A percentile compares a stretch with the other conserved stretches of the same genome.
phyloP scores from a whole-genome alignment of 2,113 vertebrate genomes.

The Coptodon rendalli region DNA sequence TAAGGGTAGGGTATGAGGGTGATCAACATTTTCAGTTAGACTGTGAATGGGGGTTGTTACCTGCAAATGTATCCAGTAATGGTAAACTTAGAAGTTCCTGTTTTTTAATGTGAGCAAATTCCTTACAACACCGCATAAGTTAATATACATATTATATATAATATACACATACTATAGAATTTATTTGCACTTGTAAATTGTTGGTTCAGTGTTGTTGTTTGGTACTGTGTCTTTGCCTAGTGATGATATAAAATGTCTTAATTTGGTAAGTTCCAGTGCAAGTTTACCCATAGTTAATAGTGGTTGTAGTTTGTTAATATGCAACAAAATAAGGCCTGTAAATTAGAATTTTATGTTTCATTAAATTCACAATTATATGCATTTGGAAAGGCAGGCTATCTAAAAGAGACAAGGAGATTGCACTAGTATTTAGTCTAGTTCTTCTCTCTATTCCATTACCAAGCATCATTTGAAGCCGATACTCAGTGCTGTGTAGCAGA shows the following conservation, averaged over 20 bases:
- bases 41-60: neutral
- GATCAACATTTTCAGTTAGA: neutral
- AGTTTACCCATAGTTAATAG: neutral
- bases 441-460: neutral
- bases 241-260: neutral
- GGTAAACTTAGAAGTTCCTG: neutral
- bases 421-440: neutral
- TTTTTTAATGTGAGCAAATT: neutral
- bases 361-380: neutral
- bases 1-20: neutral
- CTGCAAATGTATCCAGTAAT: neutral
- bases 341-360: constrained; percentile 1
- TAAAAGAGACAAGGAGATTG: neutral
- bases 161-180: neutral
- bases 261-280: neutral
- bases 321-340: neutral
- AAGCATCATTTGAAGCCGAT: neutral
- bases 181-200: neutral
- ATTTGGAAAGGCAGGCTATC: neutral
- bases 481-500: constrained; percentile 8
- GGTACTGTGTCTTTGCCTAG: neutral
- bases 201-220: neutral
- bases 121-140: too few relatives aligned
- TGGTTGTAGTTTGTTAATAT: neutral
- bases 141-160: neutral